Evolutionary conservation across 35 echinoderm and acorn worm species (phyloP).

Genomic region (Acanthaster planci): DNA sequence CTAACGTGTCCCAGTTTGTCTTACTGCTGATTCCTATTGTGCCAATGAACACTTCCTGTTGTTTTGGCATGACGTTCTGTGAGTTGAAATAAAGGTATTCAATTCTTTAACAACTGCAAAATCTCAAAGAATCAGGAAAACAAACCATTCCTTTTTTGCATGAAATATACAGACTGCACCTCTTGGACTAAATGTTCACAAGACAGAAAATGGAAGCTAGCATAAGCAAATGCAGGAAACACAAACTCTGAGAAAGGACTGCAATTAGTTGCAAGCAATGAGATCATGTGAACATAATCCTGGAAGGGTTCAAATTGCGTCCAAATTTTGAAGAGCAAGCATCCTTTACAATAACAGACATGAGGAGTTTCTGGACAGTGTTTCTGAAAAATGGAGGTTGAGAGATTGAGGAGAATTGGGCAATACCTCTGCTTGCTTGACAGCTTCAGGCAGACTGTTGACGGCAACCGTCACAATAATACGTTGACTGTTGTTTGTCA

Average conservation of each 20-base stretch:
- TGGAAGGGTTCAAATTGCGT: no score
- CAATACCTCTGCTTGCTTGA: slow-evolving; percentile 51
- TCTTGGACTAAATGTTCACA: not conserved
- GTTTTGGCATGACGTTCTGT: not conserved
- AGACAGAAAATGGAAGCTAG: not conserved
- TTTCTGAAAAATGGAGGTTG: slow-evolving; percentile 8
- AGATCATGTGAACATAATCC: not conserved
- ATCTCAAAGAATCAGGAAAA: not conserved
- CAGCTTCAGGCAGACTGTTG: slow-evolving; percentile 40
- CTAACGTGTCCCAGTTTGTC: slow-evolving; percentile 97
- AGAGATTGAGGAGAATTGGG: not conserved
- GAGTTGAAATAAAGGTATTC: not conserved
- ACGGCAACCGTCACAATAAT: slow-evolving; percentile 89
- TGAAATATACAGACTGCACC: not conserved
- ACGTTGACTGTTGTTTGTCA: slow-evolving; percentile 87
- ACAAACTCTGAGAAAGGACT: no score
- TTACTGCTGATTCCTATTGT: slow-evolving; percentile 98
- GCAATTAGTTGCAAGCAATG: no score
- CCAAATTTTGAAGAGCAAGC: no score
- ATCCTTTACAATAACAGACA: no score
- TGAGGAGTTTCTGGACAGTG: no score
- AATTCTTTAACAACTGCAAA: not conserved
- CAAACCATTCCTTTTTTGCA: not conserved
- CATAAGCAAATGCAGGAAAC: no score
- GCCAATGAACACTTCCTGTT: slow-evolving; percentile 85